phyloP scores from a whole-genome alignment of 2,888 invertebrate genomes.

The Trypoxylon attenuatum region DNA sequence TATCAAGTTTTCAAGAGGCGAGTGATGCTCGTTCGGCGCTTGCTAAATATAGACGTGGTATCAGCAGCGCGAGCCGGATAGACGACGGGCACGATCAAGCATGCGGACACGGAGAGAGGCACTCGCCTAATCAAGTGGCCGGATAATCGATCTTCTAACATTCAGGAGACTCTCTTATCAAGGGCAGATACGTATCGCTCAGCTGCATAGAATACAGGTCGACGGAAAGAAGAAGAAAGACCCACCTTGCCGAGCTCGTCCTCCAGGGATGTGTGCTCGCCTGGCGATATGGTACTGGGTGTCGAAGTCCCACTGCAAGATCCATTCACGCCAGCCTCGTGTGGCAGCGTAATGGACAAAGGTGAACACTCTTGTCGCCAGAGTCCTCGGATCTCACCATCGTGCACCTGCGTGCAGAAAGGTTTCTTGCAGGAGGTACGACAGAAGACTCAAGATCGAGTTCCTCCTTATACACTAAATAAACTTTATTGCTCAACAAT shows the following conservation, averaged over 20 bases:
- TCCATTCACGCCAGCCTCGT: conserved; percentile 64
- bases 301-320: conserved; percentile 74
- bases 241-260: conserved; percentile 71
- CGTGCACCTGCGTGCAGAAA: conserved; percentile 60
- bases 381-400: conserved; percentile 62
- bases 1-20: conserved; percentile 46
- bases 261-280: conserved; percentile 71
- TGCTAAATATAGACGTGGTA: conserved; percentile 55
- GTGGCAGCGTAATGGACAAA: conserved; percentile 68
- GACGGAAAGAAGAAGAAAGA: background rate
- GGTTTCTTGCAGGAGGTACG: conserved; percentile 44
- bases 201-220: background rate
- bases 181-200: too few relatives aligned
- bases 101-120: too few relatives aligned
- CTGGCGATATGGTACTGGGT: conserved; percentile 75
- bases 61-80: conserved; percentile 8
- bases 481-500: background rate
- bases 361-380: conserved; percentile 72
- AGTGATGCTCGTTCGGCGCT: conserved; percentile 36
- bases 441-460: conserved; percentile 17
- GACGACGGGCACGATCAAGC: background rate
- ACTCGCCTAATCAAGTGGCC: too few relatives aligned
- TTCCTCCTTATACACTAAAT: conserved; percentile 4
- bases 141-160: too few relatives aligned
- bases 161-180: too few relatives aligned